Percentiles rank a stretch among this genome's conserved stretches.
These are phyloP conservation scores for Phenacoccus solenopsis DNA, from an alignment of 1,140 invertebrate genomes.

Conservation along the genomic window DNA sequence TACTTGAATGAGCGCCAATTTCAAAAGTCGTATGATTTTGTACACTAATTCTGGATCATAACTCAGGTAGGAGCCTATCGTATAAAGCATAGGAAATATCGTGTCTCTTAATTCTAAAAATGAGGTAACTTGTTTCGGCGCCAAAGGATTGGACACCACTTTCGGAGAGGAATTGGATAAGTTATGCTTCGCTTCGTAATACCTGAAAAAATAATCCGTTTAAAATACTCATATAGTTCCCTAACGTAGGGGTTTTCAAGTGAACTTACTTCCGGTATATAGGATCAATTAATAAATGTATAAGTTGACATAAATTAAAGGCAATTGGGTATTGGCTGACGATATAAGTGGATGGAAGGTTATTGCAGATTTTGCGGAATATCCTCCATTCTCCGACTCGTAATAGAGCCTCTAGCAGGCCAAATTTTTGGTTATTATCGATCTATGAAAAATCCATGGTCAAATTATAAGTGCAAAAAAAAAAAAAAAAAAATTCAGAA, in stretches of 20 bases:
- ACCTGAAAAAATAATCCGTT: neutral
- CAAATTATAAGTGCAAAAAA: too few relatives aligned
- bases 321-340: conserved; percentile 68
- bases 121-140: conserved; percentile 43
- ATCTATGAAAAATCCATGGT: conserved; percentile 46
- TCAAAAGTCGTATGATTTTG: conserved; percentile 43
- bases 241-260: conserved; percentile 22
- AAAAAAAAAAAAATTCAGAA: conserved; percentile 21
- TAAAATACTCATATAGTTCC: too few relatives aligned
- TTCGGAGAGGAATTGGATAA: neutral
- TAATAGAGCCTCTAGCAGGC: conserved; percentile 76
- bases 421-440: conserved; percentile 82
- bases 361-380: conserved; percentile 60
- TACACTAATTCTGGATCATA: conserved; percentile 79
- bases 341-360: conserved; percentile 68
- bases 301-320: conserved; percentile 58
- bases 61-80: conserved; percentile 77
- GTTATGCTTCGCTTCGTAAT: neutral
- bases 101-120: conserved; percentile 61
- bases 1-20: conserved; percentile 23
- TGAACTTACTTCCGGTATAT: conserved; percentile 63
- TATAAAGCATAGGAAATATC: conserved; percentile 73
- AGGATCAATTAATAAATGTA: conserved; percentile 76
- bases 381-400: conserved; percentile 82
- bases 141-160: conserved; percentile 37